A percentile compares a stretch with the other conserved stretches of the same genome.
These are phyloP conservation scores for Neogale vison DNA, from an alignment of 2,113 vertebrate species.

Conservation along the genomic window DNA sequence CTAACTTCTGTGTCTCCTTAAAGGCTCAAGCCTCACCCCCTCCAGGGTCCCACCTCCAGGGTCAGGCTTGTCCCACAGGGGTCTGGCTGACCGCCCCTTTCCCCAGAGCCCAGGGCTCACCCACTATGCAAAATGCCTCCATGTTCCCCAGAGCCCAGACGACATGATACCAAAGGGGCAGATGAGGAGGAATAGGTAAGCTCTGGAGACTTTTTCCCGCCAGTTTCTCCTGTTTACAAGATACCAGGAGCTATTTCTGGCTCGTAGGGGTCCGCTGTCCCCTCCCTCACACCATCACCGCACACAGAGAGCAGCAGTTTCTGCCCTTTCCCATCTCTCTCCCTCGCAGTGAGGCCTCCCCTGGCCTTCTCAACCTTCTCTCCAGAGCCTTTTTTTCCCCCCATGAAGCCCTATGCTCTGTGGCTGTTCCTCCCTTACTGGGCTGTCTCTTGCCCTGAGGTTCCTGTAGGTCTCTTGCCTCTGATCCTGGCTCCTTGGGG, in stretches of 20 bases:
- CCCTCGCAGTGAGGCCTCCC: too few species aligned
- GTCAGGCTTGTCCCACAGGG: neutral
- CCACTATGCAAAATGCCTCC: neutral
- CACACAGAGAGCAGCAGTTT: neutral
- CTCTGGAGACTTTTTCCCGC: neutral
- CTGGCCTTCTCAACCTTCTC: neutral
- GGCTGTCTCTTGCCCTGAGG: neutral
- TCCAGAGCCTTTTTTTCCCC: neutral
- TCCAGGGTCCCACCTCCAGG: neutral
- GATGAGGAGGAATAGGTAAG: neutral
- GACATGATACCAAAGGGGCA: neutral
- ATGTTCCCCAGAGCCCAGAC: neutral
- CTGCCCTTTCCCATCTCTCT: neutral
- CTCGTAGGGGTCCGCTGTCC: neutral
- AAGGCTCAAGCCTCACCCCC: neutral
- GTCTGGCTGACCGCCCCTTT: neutral
- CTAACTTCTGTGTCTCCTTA: neutral
- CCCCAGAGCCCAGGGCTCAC: neutral
- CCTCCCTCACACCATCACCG: too few species aligned
- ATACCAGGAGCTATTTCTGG: neutral
- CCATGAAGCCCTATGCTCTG: neutral
- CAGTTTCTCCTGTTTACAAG: neutral
- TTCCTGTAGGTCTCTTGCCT: accelerated
- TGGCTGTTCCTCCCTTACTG: neutral
- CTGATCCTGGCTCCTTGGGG: neutral